Base-by-base conservation (phyloP, 2,113 vertebrate species). In the Oryzias curvinotus region DNA sequence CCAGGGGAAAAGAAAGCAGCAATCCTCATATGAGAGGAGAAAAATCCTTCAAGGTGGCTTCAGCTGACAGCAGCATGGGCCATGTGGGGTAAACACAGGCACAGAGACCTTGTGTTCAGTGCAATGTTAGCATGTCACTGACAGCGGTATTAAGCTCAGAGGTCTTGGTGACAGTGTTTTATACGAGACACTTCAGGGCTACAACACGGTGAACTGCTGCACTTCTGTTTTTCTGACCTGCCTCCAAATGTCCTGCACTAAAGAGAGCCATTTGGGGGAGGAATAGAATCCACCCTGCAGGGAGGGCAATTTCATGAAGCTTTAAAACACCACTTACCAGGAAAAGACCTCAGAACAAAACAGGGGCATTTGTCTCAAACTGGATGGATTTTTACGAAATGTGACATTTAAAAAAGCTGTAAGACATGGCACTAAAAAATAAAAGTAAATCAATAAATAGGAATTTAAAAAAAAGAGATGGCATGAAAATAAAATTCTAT, bases 81-180 rank as follows among this genome's bases (percentile, higher is more conserved):
- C 19, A 43, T 19, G n/a, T 55, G 41, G 77, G 72, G 73, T 73
- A 54, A 73, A 71, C 70, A 49, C 60, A 58, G 71, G 52, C 71
- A 80, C 62, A 59, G 72, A 76, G 73, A 54, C 52, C 55, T 65
- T 46, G 14, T 81, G 63, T 53, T 75, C 72, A 53, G 53, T 58
- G 19, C 18, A 46, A 47, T 45, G 25, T n/a, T 13, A 62, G 21
- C 7, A 25, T 60, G 50, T 62, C 74, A 71, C 63, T 70, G 47
- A 36, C 55, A 58, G 62, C 71, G 64, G 73, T 83, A 77, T 78
- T 70, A 73, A 62, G 57, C 69, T 52, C 57, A 47, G 56, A 68
- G 65, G 62, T 68, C 62, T 65, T 42, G 56, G 63, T 28, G 15
- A 74, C 75, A 66, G 58, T 73, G 82, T 73, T 81, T 77, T 74